phyloP scores from a whole-genome alignment of 2,888 invertebrate species.

The Drosophila paranaensis region DNA sequence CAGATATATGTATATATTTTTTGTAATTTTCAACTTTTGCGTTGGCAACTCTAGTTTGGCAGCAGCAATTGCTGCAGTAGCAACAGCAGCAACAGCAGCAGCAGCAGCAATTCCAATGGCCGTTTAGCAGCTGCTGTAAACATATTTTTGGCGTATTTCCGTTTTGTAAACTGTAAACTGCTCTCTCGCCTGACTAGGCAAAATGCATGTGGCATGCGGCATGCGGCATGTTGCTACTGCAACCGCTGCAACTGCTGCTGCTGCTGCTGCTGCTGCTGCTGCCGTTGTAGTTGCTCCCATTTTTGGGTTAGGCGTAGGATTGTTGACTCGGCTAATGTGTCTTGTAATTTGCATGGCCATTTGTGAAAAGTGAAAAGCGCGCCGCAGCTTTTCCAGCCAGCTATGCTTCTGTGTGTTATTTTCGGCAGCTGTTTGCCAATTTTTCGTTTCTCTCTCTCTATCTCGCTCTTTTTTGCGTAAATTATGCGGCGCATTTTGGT shows the following conservation, averaged over 20 bases:
- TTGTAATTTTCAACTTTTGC: too few species aligned
- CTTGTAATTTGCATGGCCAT: slow-evolving; percentile 78
- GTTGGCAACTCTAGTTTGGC: slow-evolving; percentile 37
- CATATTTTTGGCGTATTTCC: slow-evolving; percentile 75
- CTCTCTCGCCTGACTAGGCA: slow-evolving; percentile 40
- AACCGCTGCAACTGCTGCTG: slow-evolving; percentile 30
- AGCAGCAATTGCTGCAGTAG: slow-evolving; percentile 28
- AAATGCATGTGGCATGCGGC: slow-evolving; percentile 42
- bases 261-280: slow-evolving; percentile 22
- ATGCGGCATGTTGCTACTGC: slow-evolving; percentile 30
- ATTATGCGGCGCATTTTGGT: slow-evolving; percentile 77
- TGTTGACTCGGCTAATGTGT: slow-evolving; percentile 73
- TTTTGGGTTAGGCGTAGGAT: slow-evolving; percentile 74
- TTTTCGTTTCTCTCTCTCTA: slow-evolving; percentile 5
- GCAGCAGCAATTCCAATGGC: slow-evolving; percentile 42
- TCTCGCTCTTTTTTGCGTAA: slow-evolving; percentile 60
- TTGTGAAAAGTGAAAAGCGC: slow-evolving; percentile 75
- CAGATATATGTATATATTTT: too few species aligned
- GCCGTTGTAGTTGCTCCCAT: slow-evolving; percentile 62
- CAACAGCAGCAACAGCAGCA: slow-evolving; percentile 10
- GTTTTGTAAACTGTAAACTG: slow-evolving; percentile 64
- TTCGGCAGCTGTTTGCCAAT: slow-evolving; percentile 47
- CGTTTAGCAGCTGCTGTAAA: slow-evolving; percentile 69
- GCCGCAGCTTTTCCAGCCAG: slow-evolving; percentile 38
- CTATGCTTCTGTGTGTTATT: slow-evolving; percentile 12